Evolutionary conservation across 2,888 invertebrate species (phyloP), one percentile per base, ranked within the genome.

Genomic region (Orthonevra nobilis): DNA sequence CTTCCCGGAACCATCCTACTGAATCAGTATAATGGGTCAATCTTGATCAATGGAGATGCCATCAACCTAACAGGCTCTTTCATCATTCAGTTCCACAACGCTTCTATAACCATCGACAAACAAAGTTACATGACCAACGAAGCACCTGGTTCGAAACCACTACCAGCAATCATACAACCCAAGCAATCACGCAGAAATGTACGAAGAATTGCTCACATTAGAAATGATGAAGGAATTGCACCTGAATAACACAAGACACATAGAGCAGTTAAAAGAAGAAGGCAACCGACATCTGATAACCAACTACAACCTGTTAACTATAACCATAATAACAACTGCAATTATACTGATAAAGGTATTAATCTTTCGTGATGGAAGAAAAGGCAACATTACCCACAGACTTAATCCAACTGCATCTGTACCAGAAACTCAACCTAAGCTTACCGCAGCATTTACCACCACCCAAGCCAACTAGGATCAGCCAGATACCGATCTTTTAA

Each of bases 101-200:
- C 38, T 7, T 30, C 63, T 6, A 38, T 72, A n/a, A 48, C 7
- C 19, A 23, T 63, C 4, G 12, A 36, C 2, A 36, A 73, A 14
- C 23, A 23, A 23, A 56, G 7, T 7, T 64, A 48, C 30, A 15
- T 56, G 7, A 56, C 56, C 26, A 54, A 20, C 3, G 54, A 54
- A 44, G 20, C 42, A 3, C 23, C 64, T 26, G 28, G 19, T 7
- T 56, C 12, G 5, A 56, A 56, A 26, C 15, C 44, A 9, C 20
- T 60, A 40, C 50, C 73, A 7, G 38, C 58, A 10, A 50, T 66
- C 4, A n/a, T 46, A 28, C 72, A 72, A 15, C 64, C 60, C n/a
- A n/a, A n/a, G n/a, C n/a, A n/a, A n/a, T n/a, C n/a, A n/a, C n/a
- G 23, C 23, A 3, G 3, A 23, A 23, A 23, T 4, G 3, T 23